Evolutionary conservation across 2,888 invertebrate genomes (phyloP).

Genomic region (Thecocarcelia acutangulata): DNA sequence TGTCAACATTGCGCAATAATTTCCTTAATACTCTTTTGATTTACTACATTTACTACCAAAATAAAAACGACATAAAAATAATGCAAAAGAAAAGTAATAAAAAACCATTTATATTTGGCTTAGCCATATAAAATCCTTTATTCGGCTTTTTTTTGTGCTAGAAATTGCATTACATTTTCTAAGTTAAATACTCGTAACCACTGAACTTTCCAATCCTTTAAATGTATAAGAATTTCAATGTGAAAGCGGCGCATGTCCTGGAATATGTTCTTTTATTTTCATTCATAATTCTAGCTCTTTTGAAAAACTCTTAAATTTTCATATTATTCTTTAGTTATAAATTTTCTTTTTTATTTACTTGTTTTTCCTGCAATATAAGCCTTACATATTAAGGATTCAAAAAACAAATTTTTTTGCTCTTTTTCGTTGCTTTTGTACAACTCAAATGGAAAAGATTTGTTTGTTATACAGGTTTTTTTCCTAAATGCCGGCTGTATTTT

Average conservation of each 20-base stretch:
- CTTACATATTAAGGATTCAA: not conserved
- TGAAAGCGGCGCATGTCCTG: conserved; percentile 44
- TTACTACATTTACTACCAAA: conserved; percentile 32
- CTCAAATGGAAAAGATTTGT: conserved; percentile 9
- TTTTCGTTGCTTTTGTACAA: conserved; percentile 1
- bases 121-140: conserved; percentile 30
- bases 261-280: conserved; percentile 43
- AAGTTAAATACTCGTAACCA: conserved; percentile 2
- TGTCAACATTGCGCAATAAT: conserved; percentile 48
- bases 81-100: not conserved
- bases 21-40: conserved; percentile 36
- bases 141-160: not conserved
- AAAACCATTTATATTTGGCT: conserved; percentile 42
- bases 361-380: not conserved
- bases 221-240: conserved; percentile 20
- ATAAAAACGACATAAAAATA: not conserved
- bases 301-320: conserved; percentile 31
- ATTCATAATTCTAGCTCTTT: conserved; percentile 47
- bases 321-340: not conserved
- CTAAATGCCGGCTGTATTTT: conserved; percentile 6
- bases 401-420: not conserved
- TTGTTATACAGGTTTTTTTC: conserved; percentile 22
- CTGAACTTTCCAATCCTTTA: conserved; percentile 10
- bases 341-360: not conserved
- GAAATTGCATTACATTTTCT: conserved; percentile 42